These are phyloP conservation scores for Harpagifer antarcticus DNA, from an alignment of 2,797 vertebrate species.

Conservation along the genomic window DNA sequence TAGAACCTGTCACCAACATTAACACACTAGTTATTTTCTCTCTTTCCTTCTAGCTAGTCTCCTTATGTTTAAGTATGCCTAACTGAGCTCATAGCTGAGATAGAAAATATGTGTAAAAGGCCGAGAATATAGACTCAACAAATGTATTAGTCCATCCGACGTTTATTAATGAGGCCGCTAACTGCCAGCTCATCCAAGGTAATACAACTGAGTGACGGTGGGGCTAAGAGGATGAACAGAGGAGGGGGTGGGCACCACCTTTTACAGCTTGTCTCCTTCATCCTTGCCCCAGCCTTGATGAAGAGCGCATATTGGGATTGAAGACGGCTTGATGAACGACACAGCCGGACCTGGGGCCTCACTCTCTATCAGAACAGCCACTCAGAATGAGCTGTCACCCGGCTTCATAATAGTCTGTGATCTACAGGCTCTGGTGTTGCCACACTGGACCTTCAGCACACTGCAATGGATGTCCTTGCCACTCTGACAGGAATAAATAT, in stretches of 20 bases:
- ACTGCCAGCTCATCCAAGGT: constrained; percentile 72
- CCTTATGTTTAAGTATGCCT: constrained; percentile 12
- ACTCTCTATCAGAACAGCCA: constrained; percentile 62
- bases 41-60: neutral
- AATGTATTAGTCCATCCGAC: constrained; percentile 61
- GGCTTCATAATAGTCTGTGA: constrained; percentile 72
- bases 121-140: constrained; percentile 25
- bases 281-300: constrained; percentile 64
- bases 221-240: constrained; percentile 30
- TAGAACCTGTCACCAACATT: constrained; percentile 8
- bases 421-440: constrained; percentile 68
- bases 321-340: constrained; percentile 74
- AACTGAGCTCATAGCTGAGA: constrained; percentile 3
- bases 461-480: constrained; percentile 74
- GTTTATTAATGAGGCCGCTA: constrained; percentile 78
- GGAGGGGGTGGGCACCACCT: constrained; percentile 53
- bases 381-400: constrained; percentile 79
- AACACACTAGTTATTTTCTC: constrained; percentile 5
- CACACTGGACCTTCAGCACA: constrained; percentile 63
- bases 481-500: constrained; percentile 72
- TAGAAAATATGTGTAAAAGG: constrained; percentile 10
- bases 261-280: constrained; percentile 75
- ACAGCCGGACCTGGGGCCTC: constrained; percentile 35
- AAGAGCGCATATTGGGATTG: constrained; percentile 64
- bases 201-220: constrained; percentile 73